These are phyloP conservation scores for Poeciliopsis turneri DNA, from an alignment of 2,797 vertebrate genomes.

Conservation along the genomic window DNA sequence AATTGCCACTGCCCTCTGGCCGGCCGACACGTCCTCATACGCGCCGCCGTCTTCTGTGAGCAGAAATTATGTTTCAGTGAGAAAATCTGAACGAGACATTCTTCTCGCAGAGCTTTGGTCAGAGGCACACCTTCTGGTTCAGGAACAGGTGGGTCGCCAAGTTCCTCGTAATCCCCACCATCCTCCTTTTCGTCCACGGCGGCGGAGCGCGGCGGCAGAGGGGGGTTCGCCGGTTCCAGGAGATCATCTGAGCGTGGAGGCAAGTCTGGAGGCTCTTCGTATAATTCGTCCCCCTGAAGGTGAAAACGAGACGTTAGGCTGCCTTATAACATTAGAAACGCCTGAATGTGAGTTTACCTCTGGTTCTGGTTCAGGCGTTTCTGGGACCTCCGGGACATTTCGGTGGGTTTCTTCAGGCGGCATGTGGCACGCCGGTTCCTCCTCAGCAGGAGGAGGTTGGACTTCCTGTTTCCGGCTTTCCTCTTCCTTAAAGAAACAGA, in stretches of 20 bases:
- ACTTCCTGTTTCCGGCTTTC: constrained; percentile 49
- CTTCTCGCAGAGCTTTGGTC: not conserved
- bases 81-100: not conserved
- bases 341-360: constrained; percentile 32
- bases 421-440: constrained; percentile 18
- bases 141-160: not conserved
- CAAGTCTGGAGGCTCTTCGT: constrained; percentile 81
- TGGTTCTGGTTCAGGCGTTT: constrained; percentile 3
- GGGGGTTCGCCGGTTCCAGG: constrained; percentile 22
- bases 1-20: constrained; percentile 82
- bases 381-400: constrained; percentile 43
- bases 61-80: not conserved
- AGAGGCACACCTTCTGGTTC: constrained; percentile 45
- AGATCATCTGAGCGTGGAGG: constrained; percentile 76
- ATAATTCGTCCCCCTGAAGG: constrained; percentile 66
- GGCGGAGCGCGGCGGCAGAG: constrained; percentile 21
- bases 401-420: constrained; percentile 36
- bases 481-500: constrained; percentile 53
- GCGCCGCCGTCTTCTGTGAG: constrained; percentile 56
- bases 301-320: not conserved
- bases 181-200: constrained; percentile 14
- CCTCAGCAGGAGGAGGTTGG: constrained; percentile 51
- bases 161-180: constrained; percentile 63
- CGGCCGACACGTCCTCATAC: constrained; percentile 80
- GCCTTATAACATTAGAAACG: too few relatives aligned